Evolutionary conservation across 2,113 vertebrate genomes (phyloP), one percentile per base, ranked within the genome.

Genomic region (Loxodonta africana): DNA sequence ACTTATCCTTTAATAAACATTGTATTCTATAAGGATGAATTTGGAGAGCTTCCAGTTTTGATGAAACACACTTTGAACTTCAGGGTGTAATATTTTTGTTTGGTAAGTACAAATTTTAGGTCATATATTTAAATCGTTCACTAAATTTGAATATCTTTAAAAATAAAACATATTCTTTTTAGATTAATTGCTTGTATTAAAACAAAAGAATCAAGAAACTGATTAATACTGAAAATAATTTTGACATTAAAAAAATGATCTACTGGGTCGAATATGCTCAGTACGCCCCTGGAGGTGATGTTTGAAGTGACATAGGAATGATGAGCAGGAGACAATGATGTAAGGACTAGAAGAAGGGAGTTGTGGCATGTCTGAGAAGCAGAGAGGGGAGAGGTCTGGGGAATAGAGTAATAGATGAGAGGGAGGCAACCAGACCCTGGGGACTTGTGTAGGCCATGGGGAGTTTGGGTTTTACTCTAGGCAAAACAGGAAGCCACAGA

Each of bases 161-260:
- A 93, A 90, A 83, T 62, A 67, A 90, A 91, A 74, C 7, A 5
- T 60, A 81, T 81, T 88, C 25, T 73, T 86, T 97, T 82, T 5
- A 92, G 85, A 74, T 90, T 71, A 46, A 95, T 85, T 83, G 73
- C 28, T 83, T 78, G 65, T 63, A 17, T 94, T 95, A 88, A 96
- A 95, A 90, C 78, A 83, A 88, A 92, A 82, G n/a, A 91, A 71
- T 91, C 69, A 95, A 80, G 76, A 95, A 93, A 51, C 62, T 74
- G 84, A 69, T 93, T 93, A 83, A 83, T 48, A 80, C 18, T 53
- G 26, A 33, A 33, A 30, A 53, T 80, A 18, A 33, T 80, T 20
- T 94, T 95, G 57, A 89, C 63, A 91, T 84, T 37, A n/a, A 94
- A 92, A 94, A 76, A 63, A 60, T n/a, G 18, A 69, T 11, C 20